Conservation (phyloP, 2,113 vertebrate species). For the Chaetura pelagica region DNA sequence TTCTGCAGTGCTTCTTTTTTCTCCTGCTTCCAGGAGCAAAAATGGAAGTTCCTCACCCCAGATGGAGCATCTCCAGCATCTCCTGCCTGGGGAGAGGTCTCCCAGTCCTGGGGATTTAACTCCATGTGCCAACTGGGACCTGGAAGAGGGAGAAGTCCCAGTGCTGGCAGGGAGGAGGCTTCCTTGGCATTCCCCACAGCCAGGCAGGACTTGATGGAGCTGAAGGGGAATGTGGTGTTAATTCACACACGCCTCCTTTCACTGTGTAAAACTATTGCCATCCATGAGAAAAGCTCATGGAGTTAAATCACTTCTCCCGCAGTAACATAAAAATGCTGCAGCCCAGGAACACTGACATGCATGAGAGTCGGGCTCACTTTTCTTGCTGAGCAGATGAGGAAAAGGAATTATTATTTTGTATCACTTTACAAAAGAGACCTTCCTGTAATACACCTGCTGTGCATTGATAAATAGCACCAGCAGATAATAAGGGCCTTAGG, state of each 20-base stretch:
- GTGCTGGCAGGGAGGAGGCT: fast-evolving
- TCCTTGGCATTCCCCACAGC: background rate
- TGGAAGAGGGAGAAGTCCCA: background rate
- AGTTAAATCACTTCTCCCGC: conserved; percentile 42
- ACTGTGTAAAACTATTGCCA: background rate
- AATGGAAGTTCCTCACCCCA: background rate
- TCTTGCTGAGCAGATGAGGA: conserved; percentile 43
- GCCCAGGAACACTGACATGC: conserved; percentile 2
- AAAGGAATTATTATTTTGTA: background rate
- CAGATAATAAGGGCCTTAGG: conserved; percentile 50
- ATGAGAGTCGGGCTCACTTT: background rate
- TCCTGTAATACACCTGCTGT: conserved; percentile 44
- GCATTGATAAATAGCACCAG: conserved; percentile 46
- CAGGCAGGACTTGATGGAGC: background rate
- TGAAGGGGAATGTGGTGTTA: background rate
- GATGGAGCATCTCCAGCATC: fast-evolving
- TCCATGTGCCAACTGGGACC: no score
- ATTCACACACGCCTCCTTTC: background rate
- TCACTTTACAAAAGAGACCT: conserved; percentile 20
- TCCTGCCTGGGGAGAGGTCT: fast-evolving
- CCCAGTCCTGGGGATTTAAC: fast-evolving
- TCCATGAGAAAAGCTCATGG: background rate
- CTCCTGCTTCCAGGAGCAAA: background rate
- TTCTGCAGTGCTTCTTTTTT: no score
- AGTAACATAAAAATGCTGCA: background rate